Base-by-base conservation (phyloP, 2,113 vertebrate genomes). In the Saccopteryx leptura region DNA sequence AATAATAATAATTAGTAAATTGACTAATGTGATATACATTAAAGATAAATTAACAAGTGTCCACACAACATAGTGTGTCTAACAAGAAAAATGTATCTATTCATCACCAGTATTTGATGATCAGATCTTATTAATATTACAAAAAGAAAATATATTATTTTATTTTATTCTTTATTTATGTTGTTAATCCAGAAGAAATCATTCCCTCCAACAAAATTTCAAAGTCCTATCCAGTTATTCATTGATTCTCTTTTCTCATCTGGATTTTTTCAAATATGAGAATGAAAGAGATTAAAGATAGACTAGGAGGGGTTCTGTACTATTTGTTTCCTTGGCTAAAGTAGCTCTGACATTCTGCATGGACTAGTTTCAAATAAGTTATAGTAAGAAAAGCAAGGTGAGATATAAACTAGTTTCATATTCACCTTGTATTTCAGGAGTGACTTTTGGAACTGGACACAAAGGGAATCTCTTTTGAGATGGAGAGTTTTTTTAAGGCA, bases 1-100 rank as follows among this genome's bases (percentile, higher is more conserved):
- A 96, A 89, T 95, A 93, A 95, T 69, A 50, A 91, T 91, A 94
- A 93, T 94, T 69, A 50, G 90, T 91, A 94, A 90, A 91, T 94
- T 83, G 96, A 85, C 75, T 68, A 94, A 90, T 65, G 54, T 65
- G n/a, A 71, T 76, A 46, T 71, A 88, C 28, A 65, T 33, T 91
- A 28, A n/a, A 91, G 78, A 92, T 91, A 96, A 93, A 88, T 96
- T 92, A 94, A 95, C 66, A 87, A 93, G 80, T 84, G 39, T 84
- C 92, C 81, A 74, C 19, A 71, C 54, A 81, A 72, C 28, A n/a
- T 23, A 54, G 17, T 91, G 14, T 89, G n/a, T 80, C 87, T 91
- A 81, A 88, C 90, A 87, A 72, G 26, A 88, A 72, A 89, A 95
- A 84, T 84, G 23, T 93, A 69, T 21, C 39, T n/a, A 92, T 86